Conservation (phyloP, 2,113 vertebrate genomes). For the Marcusenius ussheri region DNA sequence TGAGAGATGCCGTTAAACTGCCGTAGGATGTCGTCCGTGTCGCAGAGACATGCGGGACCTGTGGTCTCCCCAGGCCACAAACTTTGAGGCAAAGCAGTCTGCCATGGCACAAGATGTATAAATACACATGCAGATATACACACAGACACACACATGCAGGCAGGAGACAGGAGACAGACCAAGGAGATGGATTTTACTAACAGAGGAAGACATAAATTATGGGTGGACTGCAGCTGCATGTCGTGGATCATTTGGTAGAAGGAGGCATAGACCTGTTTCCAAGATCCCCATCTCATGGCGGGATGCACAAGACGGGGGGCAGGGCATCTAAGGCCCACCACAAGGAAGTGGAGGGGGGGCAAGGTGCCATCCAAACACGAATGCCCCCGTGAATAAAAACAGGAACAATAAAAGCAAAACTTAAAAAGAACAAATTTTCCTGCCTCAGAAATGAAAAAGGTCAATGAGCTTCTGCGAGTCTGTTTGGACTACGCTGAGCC, state of each 20-base stretch:
- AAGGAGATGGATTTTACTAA: conserved; percentile 55
- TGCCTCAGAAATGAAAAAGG: neutral
- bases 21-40: neutral
- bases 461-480: neutral
- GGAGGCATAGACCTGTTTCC: neutral
- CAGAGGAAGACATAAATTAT: conserved; percentile 71
- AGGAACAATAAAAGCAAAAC: neutral
- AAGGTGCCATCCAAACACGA: neutral
- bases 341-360: neutral
- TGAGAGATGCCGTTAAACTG: neutral
- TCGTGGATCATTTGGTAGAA: neutral
- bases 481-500: neutral
- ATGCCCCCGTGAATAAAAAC: neutral
- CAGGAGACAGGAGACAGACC: conserved; percentile 5
- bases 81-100: neutral
- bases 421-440: neutral
- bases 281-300: neutral
- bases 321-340: neutral
- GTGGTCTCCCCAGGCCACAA: neutral
- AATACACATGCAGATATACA: neutral
- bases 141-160: neutral
- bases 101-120: neutral
- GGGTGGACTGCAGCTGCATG: conserved; percentile 42
- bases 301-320: neutral
- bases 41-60: neutral